phyloP scores from a whole-genome alignment of 2,113 vertebrate genomes.

The Aldabrachelys gigantea region DNA sequence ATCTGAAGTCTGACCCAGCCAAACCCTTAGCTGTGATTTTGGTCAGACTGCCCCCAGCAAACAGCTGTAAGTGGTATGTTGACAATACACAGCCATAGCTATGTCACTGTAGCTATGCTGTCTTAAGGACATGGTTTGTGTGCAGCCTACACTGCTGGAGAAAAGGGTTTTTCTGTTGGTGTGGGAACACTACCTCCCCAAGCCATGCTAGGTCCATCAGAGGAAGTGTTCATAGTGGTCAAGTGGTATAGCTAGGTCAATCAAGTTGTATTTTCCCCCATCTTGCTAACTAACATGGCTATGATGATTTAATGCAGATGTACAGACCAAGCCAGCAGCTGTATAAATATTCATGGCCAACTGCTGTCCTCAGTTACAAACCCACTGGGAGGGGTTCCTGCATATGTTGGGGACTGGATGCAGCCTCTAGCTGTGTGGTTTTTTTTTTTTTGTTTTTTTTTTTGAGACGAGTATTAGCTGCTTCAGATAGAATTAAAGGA shows the following conservation, averaged over 20 bases:
- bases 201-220: too few species aligned
- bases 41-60: too few species aligned
- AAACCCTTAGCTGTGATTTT: background rate
- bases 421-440: background rate
- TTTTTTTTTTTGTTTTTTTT: background rate
- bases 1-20: background rate
- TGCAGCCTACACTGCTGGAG: background rate
- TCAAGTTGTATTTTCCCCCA: too few species aligned
- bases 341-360: background rate
- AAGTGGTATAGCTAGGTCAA: too few species aligned
- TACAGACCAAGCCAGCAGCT: background rate
- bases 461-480: background rate
- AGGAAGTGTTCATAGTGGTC: too few species aligned
- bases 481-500: background rate
- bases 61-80: background rate
- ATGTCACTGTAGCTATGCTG: background rate
- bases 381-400: too few species aligned
- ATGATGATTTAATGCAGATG: too few species aligned
- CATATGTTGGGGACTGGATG: background rate
- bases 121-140: too few species aligned
- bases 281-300: too few species aligned
- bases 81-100: background rate
- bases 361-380: background rate
- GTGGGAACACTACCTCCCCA: too few species aligned
- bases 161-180: background rate